A percentile compares a stretch with the other conserved stretches of the same genome.
These are phyloP conservation scores for Copsychus sechellarum DNA, from an alignment of 2,113 vertebrate genomes.

Conservation along the genomic window DNA sequence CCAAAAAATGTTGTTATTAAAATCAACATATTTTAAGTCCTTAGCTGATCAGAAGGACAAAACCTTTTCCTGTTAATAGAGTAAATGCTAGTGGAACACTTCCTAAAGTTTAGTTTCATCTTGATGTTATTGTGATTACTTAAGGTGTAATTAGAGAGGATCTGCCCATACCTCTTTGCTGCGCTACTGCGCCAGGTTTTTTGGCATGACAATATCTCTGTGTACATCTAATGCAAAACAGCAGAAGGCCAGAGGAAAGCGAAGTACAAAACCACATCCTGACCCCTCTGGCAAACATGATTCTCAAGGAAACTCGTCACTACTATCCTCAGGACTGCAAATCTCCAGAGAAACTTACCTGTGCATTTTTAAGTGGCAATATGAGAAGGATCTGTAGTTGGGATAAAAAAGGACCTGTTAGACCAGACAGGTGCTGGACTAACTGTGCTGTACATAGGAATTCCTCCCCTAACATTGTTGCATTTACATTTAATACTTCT, in stretches of 20 bases:
- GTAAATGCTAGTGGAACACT: neutral
- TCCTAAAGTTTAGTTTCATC: neutral
- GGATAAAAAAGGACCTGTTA: neutral
- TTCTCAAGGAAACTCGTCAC: neutral
- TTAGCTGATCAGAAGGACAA: neutral
- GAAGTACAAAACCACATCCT: neutral
- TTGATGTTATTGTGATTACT: neutral
- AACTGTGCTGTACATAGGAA: neutral
- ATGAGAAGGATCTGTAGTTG: neutral
- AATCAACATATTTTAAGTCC: neutral
- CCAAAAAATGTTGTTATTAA: neutral
- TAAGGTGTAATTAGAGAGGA: neutral
- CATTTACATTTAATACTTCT: neutral
- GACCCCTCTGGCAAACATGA: neutral
- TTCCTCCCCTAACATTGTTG: neutral
- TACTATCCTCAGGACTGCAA: rapidly evolving
- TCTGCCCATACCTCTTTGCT: neutral
- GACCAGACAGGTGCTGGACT: neutral
- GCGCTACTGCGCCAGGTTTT: rapidly evolving
- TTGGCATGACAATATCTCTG: neutral
- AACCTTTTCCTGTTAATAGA: neutral
- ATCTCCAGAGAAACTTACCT: neutral
- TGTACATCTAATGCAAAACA: neutral
- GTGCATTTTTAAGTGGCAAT: neutral
- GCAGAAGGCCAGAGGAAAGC: neutral